Base-by-base conservation (phyloP, 2,797 vertebrate species). In the Euthynnus affinis region DNA sequence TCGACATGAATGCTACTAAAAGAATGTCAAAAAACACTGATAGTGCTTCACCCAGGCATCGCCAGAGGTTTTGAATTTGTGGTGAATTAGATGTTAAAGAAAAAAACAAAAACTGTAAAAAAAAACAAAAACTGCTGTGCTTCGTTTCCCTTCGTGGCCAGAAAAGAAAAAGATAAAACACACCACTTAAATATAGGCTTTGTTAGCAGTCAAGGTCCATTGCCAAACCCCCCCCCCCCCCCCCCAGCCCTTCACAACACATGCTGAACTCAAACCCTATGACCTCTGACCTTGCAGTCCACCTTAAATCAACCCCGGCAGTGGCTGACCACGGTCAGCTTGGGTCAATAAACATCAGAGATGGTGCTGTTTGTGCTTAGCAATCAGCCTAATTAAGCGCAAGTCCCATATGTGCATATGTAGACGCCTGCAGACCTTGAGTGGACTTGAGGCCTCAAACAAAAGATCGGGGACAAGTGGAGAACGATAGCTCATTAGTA, bases 281-380 rank as follows among this genome's bases (percentile, higher is more conserved):
- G 78, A 90, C 89, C 87, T 84, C 76, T 83, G 67, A 89, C 88
- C 87, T 61, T n/a, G 55, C 22, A 74, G 69, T 71, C 53, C 73
- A 85, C 51, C 74, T 65, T 82, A 80, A 91, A 79, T 79, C 84
- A 66, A 60, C 74, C 59, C 61, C 27, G 75, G 83, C 80, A 87
- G 72, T 29, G 52, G 67, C 73, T 83, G 86, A 71, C 79, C 80
- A 80, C 60, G 64, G 56, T 73, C 65, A 78, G 74, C 79, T 78
- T 74, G 29, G 83, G 83, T 91, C 88, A 81, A 89, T 87, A 91
- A 88, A 91, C 83, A 87, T 76, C 80, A 82, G 73, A 51, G 51
- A 61, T 13, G 64, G 46, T 68, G 76, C 66, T 74, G 67, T 80
- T 77, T 68, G 74, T 42, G 65, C 51, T 80, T 5, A 23, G 80